Evolutionary conservation across 2,797 vertebrate genomes (phyloP).

Genomic region (Capromys pilorides): DNA sequence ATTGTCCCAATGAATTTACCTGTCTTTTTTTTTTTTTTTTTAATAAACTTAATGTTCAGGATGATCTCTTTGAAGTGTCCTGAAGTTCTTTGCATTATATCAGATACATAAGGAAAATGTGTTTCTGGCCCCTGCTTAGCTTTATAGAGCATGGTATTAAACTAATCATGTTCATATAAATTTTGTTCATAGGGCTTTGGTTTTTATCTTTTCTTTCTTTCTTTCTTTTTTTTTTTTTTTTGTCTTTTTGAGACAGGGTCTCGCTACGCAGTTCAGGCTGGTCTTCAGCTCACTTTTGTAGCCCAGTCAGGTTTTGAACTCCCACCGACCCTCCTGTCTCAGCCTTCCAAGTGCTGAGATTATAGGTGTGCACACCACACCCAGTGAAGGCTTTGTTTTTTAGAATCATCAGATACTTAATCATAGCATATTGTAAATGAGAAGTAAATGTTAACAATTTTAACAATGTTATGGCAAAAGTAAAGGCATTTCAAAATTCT

Average conservation of each 20-base stretch:
- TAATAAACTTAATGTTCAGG: not conserved
- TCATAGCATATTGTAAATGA: not conserved
- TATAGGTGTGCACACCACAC: too few relatives aligned
- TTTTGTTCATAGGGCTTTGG: not conserved
- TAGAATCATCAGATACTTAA: conserved; percentile 3
- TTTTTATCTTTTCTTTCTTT: not conserved
- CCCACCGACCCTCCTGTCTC: too few relatives aligned
- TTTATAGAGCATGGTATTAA: not conserved
- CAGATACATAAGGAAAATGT: not conserved
- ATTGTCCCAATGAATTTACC: not conserved
- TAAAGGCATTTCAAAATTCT: not conserved
- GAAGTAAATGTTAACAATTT: not conserved
- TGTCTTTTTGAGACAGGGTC: too few relatives aligned
- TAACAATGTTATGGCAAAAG: not conserved
- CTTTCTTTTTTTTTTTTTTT: too few relatives aligned
- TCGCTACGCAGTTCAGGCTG: too few relatives aligned
- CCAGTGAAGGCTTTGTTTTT: not conserved
- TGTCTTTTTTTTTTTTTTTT: not conserved
- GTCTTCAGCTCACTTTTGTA: too few relatives aligned
- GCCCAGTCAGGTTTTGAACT: too few relatives aligned
- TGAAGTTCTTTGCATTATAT: not conserved
- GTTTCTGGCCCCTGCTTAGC: not conserved
- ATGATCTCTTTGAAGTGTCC: not conserved
- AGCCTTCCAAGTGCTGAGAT: too few relatives aligned
- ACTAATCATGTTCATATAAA: not conserved